Base-by-base conservation (phyloP, 2,113 vertebrate species). In the Egretta garzetta region DNA sequence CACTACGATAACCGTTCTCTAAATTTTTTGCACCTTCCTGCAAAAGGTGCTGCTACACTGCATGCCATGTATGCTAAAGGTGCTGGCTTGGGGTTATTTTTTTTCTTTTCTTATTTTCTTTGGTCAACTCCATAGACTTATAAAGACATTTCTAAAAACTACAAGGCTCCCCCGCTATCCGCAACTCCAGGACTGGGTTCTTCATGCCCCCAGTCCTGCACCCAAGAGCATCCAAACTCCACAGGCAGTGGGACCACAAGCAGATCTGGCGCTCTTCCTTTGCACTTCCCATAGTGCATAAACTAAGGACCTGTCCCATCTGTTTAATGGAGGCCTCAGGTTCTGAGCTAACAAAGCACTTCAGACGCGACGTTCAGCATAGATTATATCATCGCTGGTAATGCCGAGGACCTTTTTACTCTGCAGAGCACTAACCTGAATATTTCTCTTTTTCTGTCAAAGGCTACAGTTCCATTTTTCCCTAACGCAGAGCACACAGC, bases 1-100 rank as follows among this genome's bases (percentile, higher is more conserved):
- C 12, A 35, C 3, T 5, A 41, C 67, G 39, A 30, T 8, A 39
- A 14, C 47, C 20, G 24, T 26, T 45, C 60, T 47, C 70, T 30
- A 3, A 37, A 74, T 47, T 14, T 86, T 59, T 39, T 49, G 37
- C 41, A 15, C 24, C 17, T 33, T 50, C 60, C 81, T 67, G 56
- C 39, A 50, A 15, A 17, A 75, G 70, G n/a, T 47, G 81, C 81
- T 74, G 14, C 66, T 19, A 7, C 70, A 4, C 5, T 12, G 17
- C 43, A 12, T 2, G 33, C n/a, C 41, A 20, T 0, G 3, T 15
- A 12, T 14, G 28, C 32, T 15, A 16, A 41, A 33, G 21, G 12
- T 21, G 28, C 2, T 67, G 35, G 20, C 1, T 43, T 73, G 55
- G n/a, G n/a, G 60, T 33, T 14, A 4, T 30, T 58, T 18, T 73